Percentiles rank a stretch among this genome's conserved stretches.
Conservation (phyloP, 2,113 vertebrate genomes). For the Nicator chloris region DNA sequence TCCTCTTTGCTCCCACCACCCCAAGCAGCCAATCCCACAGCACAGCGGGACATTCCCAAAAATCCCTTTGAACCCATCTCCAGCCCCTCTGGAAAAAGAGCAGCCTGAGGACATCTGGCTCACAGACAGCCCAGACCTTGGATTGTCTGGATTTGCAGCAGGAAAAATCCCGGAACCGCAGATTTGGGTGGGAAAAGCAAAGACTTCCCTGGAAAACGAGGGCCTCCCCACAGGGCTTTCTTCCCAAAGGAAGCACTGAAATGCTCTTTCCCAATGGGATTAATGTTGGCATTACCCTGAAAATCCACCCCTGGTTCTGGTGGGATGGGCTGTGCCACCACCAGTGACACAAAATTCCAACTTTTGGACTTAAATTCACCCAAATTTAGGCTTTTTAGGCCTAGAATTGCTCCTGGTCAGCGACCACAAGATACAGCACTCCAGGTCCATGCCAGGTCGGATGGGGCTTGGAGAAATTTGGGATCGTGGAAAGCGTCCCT, state of each 20-base stretch:
- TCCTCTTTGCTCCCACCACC: neutral
- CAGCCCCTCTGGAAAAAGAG: neutral
- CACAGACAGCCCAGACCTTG: neutral
- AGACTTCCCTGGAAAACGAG: neutral
- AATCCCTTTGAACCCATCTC: neutral
- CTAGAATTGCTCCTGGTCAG: neutral
- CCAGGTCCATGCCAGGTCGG: neutral
- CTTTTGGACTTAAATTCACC: neutral
- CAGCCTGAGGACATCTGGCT: neutral
- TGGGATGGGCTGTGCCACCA: neutral
- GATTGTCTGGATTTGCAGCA: neutral
- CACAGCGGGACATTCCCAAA: neutral
- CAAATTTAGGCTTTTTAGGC: neutral
- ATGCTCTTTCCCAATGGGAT: neutral
- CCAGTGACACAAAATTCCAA: accelerated
- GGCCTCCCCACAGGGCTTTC: neutral
- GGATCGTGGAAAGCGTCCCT: neutral
- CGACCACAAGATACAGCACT: accelerated
- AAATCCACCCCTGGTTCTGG: neutral
- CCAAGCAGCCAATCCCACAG: neutral
- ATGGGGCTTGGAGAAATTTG: neutral
- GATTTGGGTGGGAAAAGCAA: neutral
- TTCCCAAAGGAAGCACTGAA: neutral
- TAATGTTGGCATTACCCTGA: neutral
- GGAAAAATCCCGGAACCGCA: neutral